These are phyloP conservation scores for Athripsodes cinereus DNA, from an alignment of 2,888 invertebrate species.

Conservation along the genomic window DNA sequence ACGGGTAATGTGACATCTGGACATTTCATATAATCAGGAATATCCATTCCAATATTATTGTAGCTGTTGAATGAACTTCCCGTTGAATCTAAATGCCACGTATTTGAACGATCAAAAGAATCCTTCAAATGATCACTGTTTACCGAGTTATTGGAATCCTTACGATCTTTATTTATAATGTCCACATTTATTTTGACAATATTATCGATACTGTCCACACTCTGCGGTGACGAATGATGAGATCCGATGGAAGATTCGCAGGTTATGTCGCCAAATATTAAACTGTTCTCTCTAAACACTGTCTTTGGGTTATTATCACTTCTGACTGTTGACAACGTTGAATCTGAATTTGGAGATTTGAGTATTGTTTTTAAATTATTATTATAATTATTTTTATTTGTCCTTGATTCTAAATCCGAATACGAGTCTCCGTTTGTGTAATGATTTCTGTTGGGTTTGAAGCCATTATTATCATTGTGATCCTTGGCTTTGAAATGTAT, in stretches of 20 bases:
- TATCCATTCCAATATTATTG: conserved; percentile 9
- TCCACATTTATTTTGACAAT: conserved; percentile 11
- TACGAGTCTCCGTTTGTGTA: conserved; percentile 5
- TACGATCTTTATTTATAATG: conserved; percentile 13
- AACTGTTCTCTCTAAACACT: conserved; percentile 24
- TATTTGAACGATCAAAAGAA: background rate
- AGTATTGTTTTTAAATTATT: conserved; percentile 16
- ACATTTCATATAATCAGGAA: conserved; percentile 4
- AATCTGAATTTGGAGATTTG: conserved; percentile 9
- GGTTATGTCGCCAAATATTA: conserved; percentile 26
- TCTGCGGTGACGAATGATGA: conserved; percentile 20
- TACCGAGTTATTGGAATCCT: conserved; percentile 11
- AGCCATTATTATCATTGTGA: conserved; percentile 11
- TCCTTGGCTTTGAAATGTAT: conserved; percentile 19
- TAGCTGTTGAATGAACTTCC: conserved; percentile 10
- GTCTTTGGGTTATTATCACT: conserved; percentile 20
- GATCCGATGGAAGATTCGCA: conserved; percentile 20
- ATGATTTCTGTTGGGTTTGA: conserved; percentile 4
- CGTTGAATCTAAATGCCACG: conserved; percentile 15
- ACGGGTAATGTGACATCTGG: background rate
- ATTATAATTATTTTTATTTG: conserved; percentile 5
- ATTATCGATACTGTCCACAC: conserved; percentile 15
- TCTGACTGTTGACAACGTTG: conserved; percentile 4
- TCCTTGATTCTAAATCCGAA: conserved; percentile 4
- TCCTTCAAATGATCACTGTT: conserved; percentile 8